These are phyloP conservation scores for Pectinophora gossypiella DNA, from an alignment of 1,140 invertebrate species.

Conservation along the genomic window DNA sequence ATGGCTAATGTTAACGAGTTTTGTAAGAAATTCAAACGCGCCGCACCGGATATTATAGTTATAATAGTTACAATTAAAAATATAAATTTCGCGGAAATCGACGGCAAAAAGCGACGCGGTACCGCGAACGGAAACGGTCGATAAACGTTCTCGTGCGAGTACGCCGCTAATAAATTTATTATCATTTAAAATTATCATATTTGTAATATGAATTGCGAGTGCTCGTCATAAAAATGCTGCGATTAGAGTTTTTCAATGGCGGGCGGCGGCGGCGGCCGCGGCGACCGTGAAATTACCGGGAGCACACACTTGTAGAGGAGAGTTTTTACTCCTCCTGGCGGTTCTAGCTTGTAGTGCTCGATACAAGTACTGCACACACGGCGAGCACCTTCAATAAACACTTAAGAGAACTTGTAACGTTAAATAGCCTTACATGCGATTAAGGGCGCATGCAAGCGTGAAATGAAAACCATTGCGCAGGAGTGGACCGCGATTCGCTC, in stretches of 20 bases:
- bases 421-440: slow-evolving; percentile 44
- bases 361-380: not conserved
- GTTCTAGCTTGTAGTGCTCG: too few relatives aligned
- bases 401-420: slow-evolving; percentile 35
- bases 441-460: slow-evolving; percentile 47
- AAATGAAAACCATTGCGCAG: slow-evolving; percentile 34
- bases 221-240: slow-evolving; percentile 34
- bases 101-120: slow-evolving; percentile 21
- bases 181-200: slow-evolving; percentile 56
- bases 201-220: slow-evolving; percentile 46
- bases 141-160: slow-evolving; percentile 45
- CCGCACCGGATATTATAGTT: not conserved
- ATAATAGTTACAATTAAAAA: not conserved
- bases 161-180: slow-evolving; percentile 43
- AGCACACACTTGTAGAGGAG: slow-evolving; percentile 28
- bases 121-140: slow-evolving; percentile 47
- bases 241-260: slow-evolving; percentile 49
- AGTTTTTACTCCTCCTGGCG: too few relatives aligned
- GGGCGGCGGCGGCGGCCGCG: slow-evolving; percentile 17
- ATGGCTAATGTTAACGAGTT: too few relatives aligned
- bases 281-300: slow-evolving; percentile 52
- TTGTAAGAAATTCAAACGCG: not conserved
- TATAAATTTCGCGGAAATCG: not conserved
- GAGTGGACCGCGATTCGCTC: slow-evolving; percentile 11
- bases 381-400: slow-evolving; percentile 30